A percentile compares a stretch with the other conserved stretches of the same genome.
phyloP scores from a whole-genome alignment of 1,140 invertebrate genomes.

The Sinonovacula constricta region DNA sequence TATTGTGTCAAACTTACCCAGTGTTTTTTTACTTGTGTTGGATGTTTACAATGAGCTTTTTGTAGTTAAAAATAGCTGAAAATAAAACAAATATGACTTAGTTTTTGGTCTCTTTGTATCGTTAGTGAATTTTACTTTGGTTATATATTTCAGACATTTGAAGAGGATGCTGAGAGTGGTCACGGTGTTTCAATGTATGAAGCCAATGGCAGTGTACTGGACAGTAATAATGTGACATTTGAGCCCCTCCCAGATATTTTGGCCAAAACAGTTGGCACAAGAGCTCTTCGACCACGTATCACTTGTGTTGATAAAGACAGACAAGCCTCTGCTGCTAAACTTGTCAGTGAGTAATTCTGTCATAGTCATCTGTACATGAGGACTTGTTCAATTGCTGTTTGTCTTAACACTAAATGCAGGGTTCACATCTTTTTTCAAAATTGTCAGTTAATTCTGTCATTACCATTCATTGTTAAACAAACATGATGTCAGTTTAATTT shows the following conservation, averaged over 20 bases:
- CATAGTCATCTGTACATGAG: no score
- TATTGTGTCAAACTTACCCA: no score
- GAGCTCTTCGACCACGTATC: constrained; percentile 68
- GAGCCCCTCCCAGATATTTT: constrained; percentile 73
- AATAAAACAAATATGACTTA: no score
- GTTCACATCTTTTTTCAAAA: no score
- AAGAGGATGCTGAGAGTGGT: constrained; percentile 32
- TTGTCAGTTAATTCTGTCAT: no score
- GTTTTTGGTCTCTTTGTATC: background rate
- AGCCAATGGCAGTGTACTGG: constrained; percentile 26
- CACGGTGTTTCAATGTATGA: constrained; percentile 40
- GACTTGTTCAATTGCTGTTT: no score
- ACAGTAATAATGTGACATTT: constrained; percentile 61
- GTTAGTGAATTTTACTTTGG: background rate
- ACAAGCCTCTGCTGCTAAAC: constrained; percentile 58
- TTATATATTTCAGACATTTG: constrained; percentile 32
- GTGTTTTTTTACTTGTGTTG: no score
- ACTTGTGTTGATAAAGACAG: constrained; percentile 58
- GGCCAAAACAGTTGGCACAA: constrained; percentile 58
- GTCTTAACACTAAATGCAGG: no score
- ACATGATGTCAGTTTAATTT: no score
- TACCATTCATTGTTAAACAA: no score
- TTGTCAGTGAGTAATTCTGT: constrained; percentile 65
- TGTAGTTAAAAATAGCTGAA: no score
- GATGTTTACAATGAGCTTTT: no score